Evolutionary conservation across 2,888 invertebrate genomes (phyloP).

Genomic region (Myopa testacea): DNA sequence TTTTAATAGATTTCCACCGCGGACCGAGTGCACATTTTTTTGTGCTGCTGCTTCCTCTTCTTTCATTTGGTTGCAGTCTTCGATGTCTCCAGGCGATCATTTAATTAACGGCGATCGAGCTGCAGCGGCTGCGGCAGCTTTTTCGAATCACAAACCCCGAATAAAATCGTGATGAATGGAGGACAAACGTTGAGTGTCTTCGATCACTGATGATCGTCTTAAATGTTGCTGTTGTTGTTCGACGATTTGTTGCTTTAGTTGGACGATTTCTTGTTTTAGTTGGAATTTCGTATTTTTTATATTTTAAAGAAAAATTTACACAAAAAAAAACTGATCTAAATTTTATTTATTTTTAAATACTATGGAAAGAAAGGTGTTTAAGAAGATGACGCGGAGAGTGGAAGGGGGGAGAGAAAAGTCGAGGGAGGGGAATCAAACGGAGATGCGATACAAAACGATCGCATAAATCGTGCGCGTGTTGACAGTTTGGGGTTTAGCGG

Average conservation of each 20-base stretch:
- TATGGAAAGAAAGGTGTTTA: not conserved
- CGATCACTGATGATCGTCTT: slow-evolving; percentile 21
- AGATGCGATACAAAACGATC: not conserved
- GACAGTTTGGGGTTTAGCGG: slow-evolving; percentile 14
- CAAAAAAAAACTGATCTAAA: not conserved
- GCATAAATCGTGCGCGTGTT: slow-evolving; percentile 22
- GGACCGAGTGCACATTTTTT: no score
- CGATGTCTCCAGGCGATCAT: not conserved
- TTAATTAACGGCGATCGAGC: not conserved
- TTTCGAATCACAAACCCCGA: slow-evolving; percentile 7
- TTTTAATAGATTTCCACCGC: no score
- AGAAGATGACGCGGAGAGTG: not conserved
- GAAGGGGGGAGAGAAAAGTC: not conserved
- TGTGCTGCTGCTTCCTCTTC: no score
- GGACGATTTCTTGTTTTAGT: not conserved
- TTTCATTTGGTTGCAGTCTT: not conserved
- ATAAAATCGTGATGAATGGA: slow-evolving; percentile 18
- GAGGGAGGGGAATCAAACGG: not conserved
- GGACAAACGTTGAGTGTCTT: not conserved
- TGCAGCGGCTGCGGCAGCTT: not conserved
- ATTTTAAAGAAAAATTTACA: not conserved
- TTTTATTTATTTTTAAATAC: not conserved
- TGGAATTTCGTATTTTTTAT: not conserved
- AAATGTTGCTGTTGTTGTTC: slow-evolving; percentile 22
- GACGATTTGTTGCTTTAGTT: not conserved